These are phyloP conservation scores for Myotis yumanensis DNA, from an alignment of 2,113 vertebrate genomes.

Conservation along the genomic window DNA sequence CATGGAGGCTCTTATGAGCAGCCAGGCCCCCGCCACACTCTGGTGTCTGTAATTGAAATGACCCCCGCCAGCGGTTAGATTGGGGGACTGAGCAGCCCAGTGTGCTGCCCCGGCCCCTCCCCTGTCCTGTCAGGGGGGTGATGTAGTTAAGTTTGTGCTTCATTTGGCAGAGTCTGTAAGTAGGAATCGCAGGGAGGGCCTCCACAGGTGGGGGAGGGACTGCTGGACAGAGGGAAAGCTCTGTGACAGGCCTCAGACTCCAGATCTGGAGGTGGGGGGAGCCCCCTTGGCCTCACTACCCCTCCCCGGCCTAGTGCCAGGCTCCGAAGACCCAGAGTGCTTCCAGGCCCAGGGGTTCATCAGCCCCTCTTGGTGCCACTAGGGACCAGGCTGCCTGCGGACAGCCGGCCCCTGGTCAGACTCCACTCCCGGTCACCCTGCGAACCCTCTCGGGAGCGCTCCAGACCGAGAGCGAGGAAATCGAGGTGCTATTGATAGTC, in stretches of 20 bases:
- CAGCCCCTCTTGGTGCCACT: neutral
- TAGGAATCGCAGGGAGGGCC: conserved; percentile 6
- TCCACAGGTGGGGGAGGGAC: conserved; percentile 34
- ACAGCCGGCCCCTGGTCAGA: neutral
- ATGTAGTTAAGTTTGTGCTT: conserved; percentile 75
- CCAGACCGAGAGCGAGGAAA: neutral
- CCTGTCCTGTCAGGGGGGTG: conserved; percentile 52
- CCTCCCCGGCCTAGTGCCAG: neutral
- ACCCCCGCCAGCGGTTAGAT: conserved; percentile 67
- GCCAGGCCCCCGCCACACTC: conserved; percentile 37
- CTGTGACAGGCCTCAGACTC: neutral
- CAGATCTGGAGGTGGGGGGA: neutral
- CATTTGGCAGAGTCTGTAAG: conserved; percentile 73
- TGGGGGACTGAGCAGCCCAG: conserved; percentile 57
- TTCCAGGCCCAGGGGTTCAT: neutral
- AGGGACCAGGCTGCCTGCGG: neutral
- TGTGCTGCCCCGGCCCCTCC: neutral
- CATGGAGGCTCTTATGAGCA: conserved; percentile 49
- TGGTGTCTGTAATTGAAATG: conserved; percentile 57
- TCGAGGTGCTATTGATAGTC: neutral
- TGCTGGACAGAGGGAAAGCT: neutral
- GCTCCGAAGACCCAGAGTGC: neutral
- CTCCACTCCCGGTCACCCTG: neutral
- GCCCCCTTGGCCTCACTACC: neutral
- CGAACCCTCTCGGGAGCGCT: neutral